These are phyloP conservation scores for Podabrus alpinus DNA, from an alignment of 2,888 invertebrate species.

Conservation along the genomic window DNA sequence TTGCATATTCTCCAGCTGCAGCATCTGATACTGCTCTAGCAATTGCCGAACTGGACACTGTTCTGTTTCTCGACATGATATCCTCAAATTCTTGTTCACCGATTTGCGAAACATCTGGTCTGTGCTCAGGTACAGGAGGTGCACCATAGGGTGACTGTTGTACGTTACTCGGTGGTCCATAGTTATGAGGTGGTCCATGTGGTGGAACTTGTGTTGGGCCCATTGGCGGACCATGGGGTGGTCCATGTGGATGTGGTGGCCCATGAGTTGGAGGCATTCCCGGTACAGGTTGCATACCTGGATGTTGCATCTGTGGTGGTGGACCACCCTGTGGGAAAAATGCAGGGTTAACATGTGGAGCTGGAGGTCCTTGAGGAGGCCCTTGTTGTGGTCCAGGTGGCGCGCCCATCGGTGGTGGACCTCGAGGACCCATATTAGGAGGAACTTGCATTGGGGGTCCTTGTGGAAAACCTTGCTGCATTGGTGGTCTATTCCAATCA, in stretches of 20 bases:
- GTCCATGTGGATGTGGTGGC: constrained; percentile 66
- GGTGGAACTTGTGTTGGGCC: constrained; percentile 59
- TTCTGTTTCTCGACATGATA: constrained; percentile 95
- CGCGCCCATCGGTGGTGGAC: constrained; percentile 59
- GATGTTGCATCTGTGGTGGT: constrained; percentile 63
- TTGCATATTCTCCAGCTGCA: constrained; percentile 95
- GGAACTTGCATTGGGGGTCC: constrained; percentile 73
- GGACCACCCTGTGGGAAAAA: constrained; percentile 84
- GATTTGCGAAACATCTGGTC: constrained; percentile 66
- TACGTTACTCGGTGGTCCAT: constrained; percentile 58
- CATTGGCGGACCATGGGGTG: constrained; percentile 66
- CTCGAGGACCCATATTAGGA: constrained; percentile 60
- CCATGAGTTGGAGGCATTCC: constrained; percentile 71
- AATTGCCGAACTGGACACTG: constrained; percentile 97
- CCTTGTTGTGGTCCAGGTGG: constrained; percentile 60
- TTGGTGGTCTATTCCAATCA: constrained; percentile 77
- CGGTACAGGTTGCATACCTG: constrained; percentile 52
- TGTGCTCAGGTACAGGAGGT: constrained; percentile 62
- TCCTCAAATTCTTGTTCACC: constrained; percentile 98
- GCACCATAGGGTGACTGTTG: constrained; percentile 63
- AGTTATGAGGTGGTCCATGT: constrained; percentile 60
- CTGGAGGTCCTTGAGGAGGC: constrained; percentile 64
- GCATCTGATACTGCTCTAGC: constrained; percentile 97
- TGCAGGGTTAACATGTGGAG: constrained; percentile 95
- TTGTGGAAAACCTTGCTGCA: constrained; percentile 71